phyloP scores from a whole-genome alignment of 1,140 invertebrate species.

The Hirudo medicinalis region DNA sequence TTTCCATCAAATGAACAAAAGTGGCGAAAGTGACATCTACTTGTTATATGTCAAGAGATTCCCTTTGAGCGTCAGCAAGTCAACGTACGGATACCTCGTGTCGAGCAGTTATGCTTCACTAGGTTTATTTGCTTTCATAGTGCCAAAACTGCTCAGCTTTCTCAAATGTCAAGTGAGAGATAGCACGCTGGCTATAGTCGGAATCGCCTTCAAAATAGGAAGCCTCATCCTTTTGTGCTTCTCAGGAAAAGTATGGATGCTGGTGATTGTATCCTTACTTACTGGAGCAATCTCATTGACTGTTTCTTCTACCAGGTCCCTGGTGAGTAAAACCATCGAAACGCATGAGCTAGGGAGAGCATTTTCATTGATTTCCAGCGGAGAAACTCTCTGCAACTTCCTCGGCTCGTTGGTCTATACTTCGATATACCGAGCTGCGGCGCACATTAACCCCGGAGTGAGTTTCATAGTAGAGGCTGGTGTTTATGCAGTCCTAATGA shows the following conservation, averaged over 20 bases:
- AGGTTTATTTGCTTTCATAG: constrained; percentile 32
- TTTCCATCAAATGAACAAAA: constrained; percentile 32
- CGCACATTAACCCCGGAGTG: constrained; percentile 20
- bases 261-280: constrained; percentile 24
- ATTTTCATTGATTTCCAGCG: constrained; percentile 23
- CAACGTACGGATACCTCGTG: constrained; percentile 36
- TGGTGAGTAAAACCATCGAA: constrained; percentile 23
- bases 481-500: constrained; percentile 5
- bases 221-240: constrained; percentile 33
- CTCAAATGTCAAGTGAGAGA: constrained; percentile 29
- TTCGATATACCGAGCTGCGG: constrained; percentile 20
- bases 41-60: constrained; percentile 31
- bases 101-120: constrained; percentile 35
- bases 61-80: constrained; percentile 34
- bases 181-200: constrained; percentile 30
- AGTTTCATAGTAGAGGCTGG: constrained; percentile 19
- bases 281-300: constrained; percentile 18
- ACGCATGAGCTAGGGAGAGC: constrained; percentile 22
- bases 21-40: constrained; percentile 35
- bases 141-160: constrained; percentile 31
- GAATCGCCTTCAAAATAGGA: constrained; percentile 32
- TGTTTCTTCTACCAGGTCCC: constrained; percentile 22
- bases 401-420: constrained; percentile 21
- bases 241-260: constrained; percentile 34
- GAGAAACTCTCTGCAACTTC: constrained; percentile 22